These are phyloP conservation scores for Tenebrio molitor DNA, from an alignment of 1,140 invertebrate genomes.

Conservation along the genomic window DNA sequence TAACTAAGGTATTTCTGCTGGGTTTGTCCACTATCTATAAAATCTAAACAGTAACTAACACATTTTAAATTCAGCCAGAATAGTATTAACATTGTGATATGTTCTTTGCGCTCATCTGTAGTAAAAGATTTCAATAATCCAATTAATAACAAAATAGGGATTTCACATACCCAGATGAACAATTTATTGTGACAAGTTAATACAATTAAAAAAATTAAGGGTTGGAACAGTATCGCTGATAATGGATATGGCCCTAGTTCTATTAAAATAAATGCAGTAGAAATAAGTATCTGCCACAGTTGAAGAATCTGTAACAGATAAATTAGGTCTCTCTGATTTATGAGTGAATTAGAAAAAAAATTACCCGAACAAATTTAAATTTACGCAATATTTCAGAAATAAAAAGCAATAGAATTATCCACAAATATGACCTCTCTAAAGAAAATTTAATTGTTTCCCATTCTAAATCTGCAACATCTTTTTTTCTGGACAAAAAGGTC, in stretches of 20 bases:
- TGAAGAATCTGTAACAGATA: conserved; percentile 49
- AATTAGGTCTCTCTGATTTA: no score
- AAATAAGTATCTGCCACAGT: conserved; percentile 53
- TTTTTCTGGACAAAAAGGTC: conserved; percentile 66
- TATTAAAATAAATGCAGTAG: conserved; percentile 49
- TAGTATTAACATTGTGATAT: conserved; percentile 55
- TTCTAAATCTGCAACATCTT: conserved; percentile 71
- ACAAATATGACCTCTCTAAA: conserved; percentile 65
- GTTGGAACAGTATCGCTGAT: conserved; percentile 56
- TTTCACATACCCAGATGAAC: conserved; percentile 56
- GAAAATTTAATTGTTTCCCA: conserved; percentile 69
- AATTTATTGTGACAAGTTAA: conserved; percentile 39
- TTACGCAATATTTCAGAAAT: conserved; percentile 63
- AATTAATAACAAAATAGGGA: conserved; percentile 50
- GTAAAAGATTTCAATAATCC: conserved; percentile 52
- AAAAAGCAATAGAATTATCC: conserved; percentile 66
- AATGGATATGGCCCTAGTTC: conserved; percentile 47
- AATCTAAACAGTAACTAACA: conserved; percentile 60
- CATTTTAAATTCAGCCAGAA: conserved; percentile 64
- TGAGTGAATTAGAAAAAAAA: no score
- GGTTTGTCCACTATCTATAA: conserved; percentile 34
- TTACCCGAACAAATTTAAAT: conserved; percentile 6
- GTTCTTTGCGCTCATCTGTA: conserved; percentile 47
- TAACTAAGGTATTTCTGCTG: conserved; percentile 65
- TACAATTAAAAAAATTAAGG: conserved; percentile 55